A percentile compares a stretch with the other conserved stretches of the same genome.
These are phyloP conservation scores for Antedon mediterranea DNA, from an alignment of 53 echinoderm and acorn worm species.

Conservation along the genomic window DNA sequence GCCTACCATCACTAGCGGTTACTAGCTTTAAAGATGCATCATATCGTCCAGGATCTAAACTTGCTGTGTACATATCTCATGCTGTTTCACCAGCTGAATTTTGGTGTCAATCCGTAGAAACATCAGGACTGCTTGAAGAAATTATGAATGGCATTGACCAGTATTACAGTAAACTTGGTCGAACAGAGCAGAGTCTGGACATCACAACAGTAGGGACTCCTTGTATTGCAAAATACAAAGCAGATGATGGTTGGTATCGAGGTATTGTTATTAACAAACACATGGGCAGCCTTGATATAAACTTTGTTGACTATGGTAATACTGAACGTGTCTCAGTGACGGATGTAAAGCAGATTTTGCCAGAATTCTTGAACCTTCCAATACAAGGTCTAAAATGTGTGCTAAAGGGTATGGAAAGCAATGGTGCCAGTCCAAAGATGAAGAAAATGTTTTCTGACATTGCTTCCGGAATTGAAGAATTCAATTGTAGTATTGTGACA, in stretches of 20 bases:
- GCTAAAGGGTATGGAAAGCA: constrained; percentile 37
- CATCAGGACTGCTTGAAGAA: constrained; percentile 40
- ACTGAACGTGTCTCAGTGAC: constrained; percentile 38
- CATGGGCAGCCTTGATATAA: constrained; percentile 24
- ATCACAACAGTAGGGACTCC: background rate
- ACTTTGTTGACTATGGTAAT: constrained; percentile 90
- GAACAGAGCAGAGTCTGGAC: background rate
- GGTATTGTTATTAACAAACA: background rate
- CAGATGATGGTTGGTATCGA: constrained; percentile 1
- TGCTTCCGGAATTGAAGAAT: constrained; percentile 40
- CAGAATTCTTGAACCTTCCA: constrained; percentile 45
- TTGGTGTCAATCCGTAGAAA: constrained; percentile 78
- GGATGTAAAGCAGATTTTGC: constrained; percentile 31
- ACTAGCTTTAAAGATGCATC: background rate
- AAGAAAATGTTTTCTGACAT: constrained; percentile 30
- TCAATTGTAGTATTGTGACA: constrained; percentile 30
- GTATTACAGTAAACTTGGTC: constrained; percentile 8
- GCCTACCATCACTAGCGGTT: background rate
- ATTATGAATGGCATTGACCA: constrained; percentile 27
- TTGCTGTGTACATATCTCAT: constrained; percentile 58
- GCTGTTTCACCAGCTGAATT: constrained; percentile 55
- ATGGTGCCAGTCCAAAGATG: constrained; percentile 6
- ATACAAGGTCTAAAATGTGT: constrained; percentile 66
- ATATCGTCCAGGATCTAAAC: background rate
- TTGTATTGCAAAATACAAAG: constrained; percentile 4